Evolutionary conservation across 1,140 invertebrate genomes (phyloP), one percentile per base, ranked within the genome.

Genomic region (Samia ricini): DNA sequence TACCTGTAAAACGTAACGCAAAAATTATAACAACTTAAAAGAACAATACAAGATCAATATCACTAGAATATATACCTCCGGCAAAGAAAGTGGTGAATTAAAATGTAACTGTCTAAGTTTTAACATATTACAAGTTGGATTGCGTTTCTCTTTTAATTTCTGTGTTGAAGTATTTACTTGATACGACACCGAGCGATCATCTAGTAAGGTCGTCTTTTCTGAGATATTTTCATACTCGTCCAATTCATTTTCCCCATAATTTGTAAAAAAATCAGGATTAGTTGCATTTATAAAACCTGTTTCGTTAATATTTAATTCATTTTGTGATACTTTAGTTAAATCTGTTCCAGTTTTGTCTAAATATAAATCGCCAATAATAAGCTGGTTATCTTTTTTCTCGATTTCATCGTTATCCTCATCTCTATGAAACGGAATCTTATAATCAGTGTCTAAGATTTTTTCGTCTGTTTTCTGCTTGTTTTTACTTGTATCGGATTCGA

Each of bases 71-170:
- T 36, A 21, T 77, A 86, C 87, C 81, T 89, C 87, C 48, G 78
- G 69, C 33, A 89, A 72, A 18, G 83, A 83, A 18, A 73, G 69
- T 4, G 83, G 79, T 23, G 79, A 70, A 68, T 78, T 84, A 68
- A 87, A 88, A 66, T 68, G 76, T 20, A 85, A 56, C 18, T 69
- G 61, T 50, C 79, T 73, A 22, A 83, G 23, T 67, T 78, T 80
- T 36, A 81, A 52, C 42, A 89, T 56, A 66, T 57, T 83, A 56
- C 85, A 88, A 64, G 54, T 52, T 22, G 56, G 49, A 23, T 57
- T 54, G 6, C 48, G 65, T 56, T 64, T 60, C n/a, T 54, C 60
- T 50, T 56, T 61, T 61, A 57, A 49, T 64, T 70, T 60, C 19
- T 72, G 61, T 60, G 76, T 65, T 61, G 24, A 42, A 15, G n/a